A percentile compares a stretch with the other conserved stretches of the same genome.
Conservation (phyloP, 2,888 invertebrate species). For the Drosophila quinaria region DNA sequence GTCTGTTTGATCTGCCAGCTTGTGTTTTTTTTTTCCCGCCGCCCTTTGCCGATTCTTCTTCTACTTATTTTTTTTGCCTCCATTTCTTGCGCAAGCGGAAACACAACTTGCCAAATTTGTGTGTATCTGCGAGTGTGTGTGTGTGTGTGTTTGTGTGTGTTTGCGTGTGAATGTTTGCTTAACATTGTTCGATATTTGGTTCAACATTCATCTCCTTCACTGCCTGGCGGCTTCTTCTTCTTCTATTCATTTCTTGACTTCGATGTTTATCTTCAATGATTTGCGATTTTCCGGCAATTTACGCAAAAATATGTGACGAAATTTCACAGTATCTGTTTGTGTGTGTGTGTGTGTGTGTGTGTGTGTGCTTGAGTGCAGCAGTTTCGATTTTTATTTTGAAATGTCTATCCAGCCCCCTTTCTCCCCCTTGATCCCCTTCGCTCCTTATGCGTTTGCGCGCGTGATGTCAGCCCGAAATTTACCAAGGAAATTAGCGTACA, state of each 20-base stretch:
- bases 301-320: constrained; percentile 83
- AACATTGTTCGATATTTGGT: constrained; percentile 81
- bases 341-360: constrained; percentile 37
- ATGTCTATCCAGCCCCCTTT: constrained; percentile 52
- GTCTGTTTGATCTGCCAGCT: constrained; percentile 50
- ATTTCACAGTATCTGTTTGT: constrained; percentile 48
- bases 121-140: constrained; percentile 27
- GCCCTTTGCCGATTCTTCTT: constrained; percentile 27
- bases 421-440: background rate
- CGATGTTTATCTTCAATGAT: constrained; percentile 82
- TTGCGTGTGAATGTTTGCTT: constrained; percentile 63
- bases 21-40: constrained; percentile 28
- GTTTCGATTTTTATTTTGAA: constrained; percentile 64
- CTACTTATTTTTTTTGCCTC: constrained; percentile 24
- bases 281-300: constrained; percentile 84
- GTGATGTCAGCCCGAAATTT: constrained; percentile 76
- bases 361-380: constrained; percentile 67
- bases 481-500: constrained; percentile 79
- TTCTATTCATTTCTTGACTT: constrained; percentile 77
- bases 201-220: constrained; percentile 48
- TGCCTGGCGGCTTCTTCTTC: constrained; percentile 25
- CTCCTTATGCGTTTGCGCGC: constrained; percentile 72
- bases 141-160: constrained; percentile 32
- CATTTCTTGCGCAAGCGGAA: constrained; percentile 71
- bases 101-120: constrained; percentile 63